Evolutionary conservation across 2,113 vertebrate species (phyloP).

Genomic region (Polyodon spathula): DNA sequence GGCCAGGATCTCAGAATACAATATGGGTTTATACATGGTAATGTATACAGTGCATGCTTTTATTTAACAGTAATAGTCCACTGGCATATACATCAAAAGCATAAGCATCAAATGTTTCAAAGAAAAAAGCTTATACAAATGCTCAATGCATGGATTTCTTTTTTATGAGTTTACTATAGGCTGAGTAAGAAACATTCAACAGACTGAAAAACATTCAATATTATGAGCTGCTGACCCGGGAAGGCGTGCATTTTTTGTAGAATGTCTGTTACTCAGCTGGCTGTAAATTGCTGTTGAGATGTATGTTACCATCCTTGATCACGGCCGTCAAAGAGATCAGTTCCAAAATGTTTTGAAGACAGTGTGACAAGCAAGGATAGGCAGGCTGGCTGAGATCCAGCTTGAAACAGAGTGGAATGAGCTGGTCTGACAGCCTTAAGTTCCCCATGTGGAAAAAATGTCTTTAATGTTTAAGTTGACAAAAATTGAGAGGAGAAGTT

Average conservation of each 20-base stretch:
- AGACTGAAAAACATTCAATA: too few relatives aligned
- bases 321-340: slow-evolving; percentile 16
- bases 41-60: too few relatives aligned
- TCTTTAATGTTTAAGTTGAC: slow-evolving; percentile 9
- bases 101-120: too few relatives aligned
- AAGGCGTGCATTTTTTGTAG: neutral
- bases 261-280: slow-evolving; percentile 22
- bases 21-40: too few relatives aligned
- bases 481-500: slow-evolving; percentile 23
- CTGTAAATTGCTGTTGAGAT: slow-evolving; percentile 30
- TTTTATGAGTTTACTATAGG: too few relatives aligned
- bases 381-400: slow-evolving; percentile 21
- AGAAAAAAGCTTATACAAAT: too few relatives aligned
- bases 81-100: too few relatives aligned
- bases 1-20: too few relatives aligned
- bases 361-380: slow-evolving; percentile 20
- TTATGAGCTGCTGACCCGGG: too few relatives aligned
- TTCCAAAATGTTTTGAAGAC: neutral
- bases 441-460: slow-evolving; percentile 14
- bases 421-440: neutral
- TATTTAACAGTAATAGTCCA: too few relatives aligned
- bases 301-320: slow-evolving; percentile 27
- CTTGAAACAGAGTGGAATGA: slow-evolving; percentile 23
- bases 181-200: too few relatives aligned
- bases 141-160: too few relatives aligned